phyloP scores from a whole-genome alignment of 2,888 invertebrate species.

The Bellardia pandia region DNA sequence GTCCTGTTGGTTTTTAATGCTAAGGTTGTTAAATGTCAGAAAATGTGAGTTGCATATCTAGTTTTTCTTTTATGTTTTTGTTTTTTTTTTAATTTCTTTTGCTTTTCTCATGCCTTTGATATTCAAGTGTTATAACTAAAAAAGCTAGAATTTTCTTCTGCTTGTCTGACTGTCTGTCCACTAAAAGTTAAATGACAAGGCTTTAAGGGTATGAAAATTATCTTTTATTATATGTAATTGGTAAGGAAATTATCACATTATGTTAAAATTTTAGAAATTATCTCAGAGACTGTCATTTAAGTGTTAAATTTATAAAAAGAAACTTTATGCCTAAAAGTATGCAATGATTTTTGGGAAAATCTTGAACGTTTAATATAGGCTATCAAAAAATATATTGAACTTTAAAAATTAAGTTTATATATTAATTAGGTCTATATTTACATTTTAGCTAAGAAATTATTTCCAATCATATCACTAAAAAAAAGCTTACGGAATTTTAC shows the following conservation, averaged over 20 bases:
- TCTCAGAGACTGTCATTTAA: conserved; percentile 11
- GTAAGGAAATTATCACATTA: conserved; percentile 54
- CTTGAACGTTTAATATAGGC: background rate
- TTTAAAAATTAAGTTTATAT: no score
- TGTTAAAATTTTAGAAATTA: conserved; percentile 35
- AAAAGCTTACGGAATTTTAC: no score
- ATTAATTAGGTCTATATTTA: no score
- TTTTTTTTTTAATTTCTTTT: conserved; percentile 5
- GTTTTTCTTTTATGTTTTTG: conserved; percentile 11
- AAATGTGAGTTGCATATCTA: conserved; percentile 70
- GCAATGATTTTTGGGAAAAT: background rate
- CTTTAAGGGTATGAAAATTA: conserved; percentile 55
- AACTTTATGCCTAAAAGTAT: conserved; percentile 15
- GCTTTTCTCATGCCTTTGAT: background rate
- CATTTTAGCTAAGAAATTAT: no score
- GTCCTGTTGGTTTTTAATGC: conserved; percentile 56
- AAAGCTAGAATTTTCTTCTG: conserved; percentile 26
- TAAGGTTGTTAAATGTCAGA: conserved; percentile 66
- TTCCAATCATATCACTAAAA: no score
- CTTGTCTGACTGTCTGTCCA: conserved; percentile 29
- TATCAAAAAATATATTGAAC: background rate
- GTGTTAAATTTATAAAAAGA: background rate
- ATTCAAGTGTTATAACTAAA: conserved; percentile 46
- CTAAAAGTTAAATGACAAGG: conserved; percentile 67
- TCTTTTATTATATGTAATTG: conserved; percentile 45